Base-by-base conservation (phyloP, 2,888 invertebrate genomes). In the Latrodectus hesperus region DNA sequence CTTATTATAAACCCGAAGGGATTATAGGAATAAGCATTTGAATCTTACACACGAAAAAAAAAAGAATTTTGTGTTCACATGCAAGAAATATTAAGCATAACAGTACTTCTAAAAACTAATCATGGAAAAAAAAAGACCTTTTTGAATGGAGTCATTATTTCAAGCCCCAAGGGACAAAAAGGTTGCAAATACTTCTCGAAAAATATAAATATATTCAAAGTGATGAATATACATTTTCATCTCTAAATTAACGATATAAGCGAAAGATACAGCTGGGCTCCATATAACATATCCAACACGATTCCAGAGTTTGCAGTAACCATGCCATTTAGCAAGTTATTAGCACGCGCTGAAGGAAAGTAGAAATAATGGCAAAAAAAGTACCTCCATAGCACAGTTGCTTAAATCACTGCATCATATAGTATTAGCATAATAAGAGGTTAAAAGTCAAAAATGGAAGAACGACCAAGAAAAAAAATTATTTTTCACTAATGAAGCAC, bases 341-440 rank as follows among this genome's bases (percentile, higher is more conserved):
- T 87, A 87, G 81, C 81, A 77, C 86, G 65, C 77, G n/a, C 26
- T 26, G 22, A 51, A 52, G 38, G 67, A 53, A 72, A n/a, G 72
- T 72, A 68, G 72, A 80, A 75, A 17, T 49, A 9, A n/a, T 51
- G 17, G 38, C 11, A 74, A 77, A 77, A 77, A 80, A 26, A 26
- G 74, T 70, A 60, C 38, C 51, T 80, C 73, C 51, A 67, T 17
- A 6, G 38, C 22, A 72, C 38, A 52, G 17, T 17, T 67, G 38
- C 17, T 67, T 77, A 67, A 82, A 87, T 76, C 81, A 77, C 76
- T 67, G 53, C 76, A 75, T 38, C 64, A 64, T 65, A 17, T 79
- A 52, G 71, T 77, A 87, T 87, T 87, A 87, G 86, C 86, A 87
- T 87, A 87, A 87, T 87, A 81, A 87, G 81, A 55, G 81, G 81